Evolutionary conservation across 2,888 invertebrate species (phyloP), one percentile per base, ranked within the genome.

Genomic region (Blastobasis adustella): DNA sequence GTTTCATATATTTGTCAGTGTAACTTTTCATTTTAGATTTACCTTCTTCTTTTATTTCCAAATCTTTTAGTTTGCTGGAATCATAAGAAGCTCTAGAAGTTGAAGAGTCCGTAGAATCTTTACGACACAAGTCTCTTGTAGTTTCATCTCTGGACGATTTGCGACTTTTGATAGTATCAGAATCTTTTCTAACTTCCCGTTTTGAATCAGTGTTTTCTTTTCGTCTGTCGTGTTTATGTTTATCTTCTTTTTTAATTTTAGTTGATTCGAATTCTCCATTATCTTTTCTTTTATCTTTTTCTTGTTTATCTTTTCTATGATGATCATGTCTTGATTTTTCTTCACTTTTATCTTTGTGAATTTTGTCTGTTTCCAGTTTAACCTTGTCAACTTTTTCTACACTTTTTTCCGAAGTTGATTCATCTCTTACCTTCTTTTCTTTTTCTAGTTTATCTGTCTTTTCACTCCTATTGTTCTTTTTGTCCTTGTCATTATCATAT

Each of bases 71-170:
- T 68, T 82, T 85, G 4, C 67, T 54, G 6, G 88, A 84, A 63
- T 89, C 89, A 51, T 88, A 80, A 6, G 89, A 89, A 43, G 82
- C 70, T 66, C 83, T 76, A 10, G 89, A 89, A 10, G 86, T 73
- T 45, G 85, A 77, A 5, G 89, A 89, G 61, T 89, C 89, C 10
- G 88, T 89, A 6, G 89, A 89, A 74, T 89, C 89, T 70, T 89
- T 89, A 5, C 89, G 76, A 61, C 72, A 71, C 8, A 88, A 67
- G 56, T 89, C 89, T 63, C 78, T 76, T 0, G 71, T 59, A 45
- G 73, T 69, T 67, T 89, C 89, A 57, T 89, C 89, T 63, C 82
- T 76, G 6, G 89, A 88, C 45, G 80, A 73, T 60, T 89, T 89
- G 42, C 83, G 72, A 58, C 66, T 69, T 72, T 84, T 89, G 10